Percentiles rank a stretch among this genome's conserved stretches.
phyloP scores from a whole-genome alignment of 2,888 invertebrate genomes.

The Anticlea derivata region DNA sequence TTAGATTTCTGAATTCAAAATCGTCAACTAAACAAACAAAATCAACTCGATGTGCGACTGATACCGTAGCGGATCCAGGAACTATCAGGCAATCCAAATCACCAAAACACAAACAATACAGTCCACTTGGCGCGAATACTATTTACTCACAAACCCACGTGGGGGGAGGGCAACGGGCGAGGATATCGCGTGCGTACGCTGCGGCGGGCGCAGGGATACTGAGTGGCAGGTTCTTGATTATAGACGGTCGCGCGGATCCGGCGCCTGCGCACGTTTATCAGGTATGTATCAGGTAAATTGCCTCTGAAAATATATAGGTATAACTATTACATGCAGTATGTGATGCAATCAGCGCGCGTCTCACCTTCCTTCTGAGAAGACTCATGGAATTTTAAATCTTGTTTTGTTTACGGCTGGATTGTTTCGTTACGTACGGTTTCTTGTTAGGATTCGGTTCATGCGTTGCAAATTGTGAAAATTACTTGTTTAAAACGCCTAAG shows the following conservation, averaged over 20 bases:
- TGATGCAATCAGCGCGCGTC: slow-evolving; percentile 52
- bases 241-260: slow-evolving; percentile 22
- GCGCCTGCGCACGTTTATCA: slow-evolving; percentile 62
- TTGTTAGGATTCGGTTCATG: slow-evolving; percentile 14
- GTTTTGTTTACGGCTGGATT: slow-evolving; percentile 40
- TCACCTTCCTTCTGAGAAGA: slow-evolving; percentile 50
- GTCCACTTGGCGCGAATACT: slow-evolving; percentile 52
- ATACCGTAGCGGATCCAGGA: slow-evolving; percentile 51
- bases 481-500: slow-evolving; percentile 1
- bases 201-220: slow-evolving; percentile 61
- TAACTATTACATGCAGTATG: slow-evolving; percentile 13
- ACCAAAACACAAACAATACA: slow-evolving; percentile 49
- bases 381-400: slow-evolving; percentile 39
- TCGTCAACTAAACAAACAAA: slow-evolving; percentile 52
- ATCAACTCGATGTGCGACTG: slow-evolving; percentile 50
- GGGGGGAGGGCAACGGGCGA: slow-evolving; percentile 41
- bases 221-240: slow-evolving; percentile 39
- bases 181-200: slow-evolving; percentile 53
- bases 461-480: slow-evolving; percentile 19
- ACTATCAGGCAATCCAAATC: slow-evolving; percentile 62
- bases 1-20: not conserved
- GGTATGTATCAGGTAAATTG: slow-evolving; percentile 66
- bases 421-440: slow-evolving; percentile 21
- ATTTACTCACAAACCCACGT: slow-evolving; percentile 76
- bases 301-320: slow-evolving; percentile 56